phyloP scores from a whole-genome alignment of 2,888 invertebrate genomes.

The Drosophila quinaria region DNA sequence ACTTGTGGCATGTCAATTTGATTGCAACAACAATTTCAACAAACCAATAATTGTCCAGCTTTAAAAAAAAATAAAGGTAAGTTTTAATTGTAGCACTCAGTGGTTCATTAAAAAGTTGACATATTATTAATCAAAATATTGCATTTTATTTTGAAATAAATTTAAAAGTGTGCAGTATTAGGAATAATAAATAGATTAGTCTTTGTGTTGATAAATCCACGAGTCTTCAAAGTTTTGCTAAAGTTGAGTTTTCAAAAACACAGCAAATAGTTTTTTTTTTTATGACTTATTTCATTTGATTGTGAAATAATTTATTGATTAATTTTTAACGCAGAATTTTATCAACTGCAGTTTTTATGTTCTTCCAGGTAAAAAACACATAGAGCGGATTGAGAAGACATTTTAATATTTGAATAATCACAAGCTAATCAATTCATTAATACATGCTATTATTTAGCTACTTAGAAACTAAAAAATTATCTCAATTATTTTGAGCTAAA shows the following conservation, averaged over 20 bases:
- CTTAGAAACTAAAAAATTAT: background rate
- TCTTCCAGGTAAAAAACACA: background rate
- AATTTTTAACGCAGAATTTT: background rate
- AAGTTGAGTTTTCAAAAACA: background rate
- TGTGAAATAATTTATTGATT: background rate
- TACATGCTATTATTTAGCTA: background rate
- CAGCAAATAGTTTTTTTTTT: background rate
- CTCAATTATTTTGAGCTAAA: too few species aligned
- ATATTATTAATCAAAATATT: background rate
- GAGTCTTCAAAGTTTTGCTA: background rate
- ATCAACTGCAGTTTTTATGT: background rate
- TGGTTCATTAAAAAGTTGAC: background rate
- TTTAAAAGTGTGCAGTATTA: background rate
- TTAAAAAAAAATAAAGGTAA: background rate
- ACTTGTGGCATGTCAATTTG: slow-evolving; percentile 6
- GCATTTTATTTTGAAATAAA: background rate
- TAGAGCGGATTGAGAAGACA: background rate
- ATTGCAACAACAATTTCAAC: slow-evolving; percentile 7
- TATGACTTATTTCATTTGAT: background rate
- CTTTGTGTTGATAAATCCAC: background rate
- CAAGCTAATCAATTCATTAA: background rate
- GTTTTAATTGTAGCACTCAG: background rate
- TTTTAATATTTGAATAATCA: background rate
- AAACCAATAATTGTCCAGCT: background rate
- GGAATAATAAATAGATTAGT: background rate